Conservation (phyloP, 1,140 invertebrate species). For the Heliconius hewitsoni region DNA sequence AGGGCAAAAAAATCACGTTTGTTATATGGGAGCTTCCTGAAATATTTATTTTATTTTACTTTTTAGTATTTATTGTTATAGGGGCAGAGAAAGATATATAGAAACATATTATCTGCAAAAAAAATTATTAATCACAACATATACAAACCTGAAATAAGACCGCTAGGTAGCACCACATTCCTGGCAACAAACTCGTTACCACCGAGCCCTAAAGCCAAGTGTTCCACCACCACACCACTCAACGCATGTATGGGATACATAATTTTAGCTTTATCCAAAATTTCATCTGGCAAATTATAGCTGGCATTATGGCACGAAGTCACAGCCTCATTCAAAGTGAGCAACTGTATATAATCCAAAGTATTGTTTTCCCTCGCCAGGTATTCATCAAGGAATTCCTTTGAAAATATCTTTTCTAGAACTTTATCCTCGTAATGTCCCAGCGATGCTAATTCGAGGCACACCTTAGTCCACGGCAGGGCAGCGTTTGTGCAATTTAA, state of each 20-base stretch:
- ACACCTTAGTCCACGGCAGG: conserved; percentile 77
- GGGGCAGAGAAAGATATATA: no score
- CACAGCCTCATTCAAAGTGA: conserved; percentile 82
- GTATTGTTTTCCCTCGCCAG: conserved; percentile 65
- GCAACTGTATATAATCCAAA: conserved; percentile 77
- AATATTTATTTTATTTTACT: no score
- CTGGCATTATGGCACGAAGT: conserved; percentile 76
- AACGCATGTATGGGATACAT: conserved; percentile 53
- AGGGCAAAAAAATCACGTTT: no score
- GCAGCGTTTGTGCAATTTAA: conserved; percentile 56
- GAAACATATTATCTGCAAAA: no score
- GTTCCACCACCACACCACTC: conserved; percentile 47
- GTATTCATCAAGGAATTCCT: conserved; percentile 69
- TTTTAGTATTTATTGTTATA: no score
- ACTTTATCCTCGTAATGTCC: conserved; percentile 81
- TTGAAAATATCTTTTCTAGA: conserved; percentile 77
- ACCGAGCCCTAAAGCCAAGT: conserved; percentile 55
- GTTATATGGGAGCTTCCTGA: no score
- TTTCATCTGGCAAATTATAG: conserved; percentile 48
- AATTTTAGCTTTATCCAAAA: conserved; percentile 52
- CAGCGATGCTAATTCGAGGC: conserved; percentile 80
- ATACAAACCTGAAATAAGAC: conserved; percentile 60
- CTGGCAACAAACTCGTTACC: conserved; percentile 53
- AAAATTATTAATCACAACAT: background rate
- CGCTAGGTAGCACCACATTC: conserved; percentile 61